These are phyloP conservation scores for Callyntrura guangdongensis DNA, from an alignment of 2,888 invertebrate genomes.

Conservation along the genomic window DNA sequence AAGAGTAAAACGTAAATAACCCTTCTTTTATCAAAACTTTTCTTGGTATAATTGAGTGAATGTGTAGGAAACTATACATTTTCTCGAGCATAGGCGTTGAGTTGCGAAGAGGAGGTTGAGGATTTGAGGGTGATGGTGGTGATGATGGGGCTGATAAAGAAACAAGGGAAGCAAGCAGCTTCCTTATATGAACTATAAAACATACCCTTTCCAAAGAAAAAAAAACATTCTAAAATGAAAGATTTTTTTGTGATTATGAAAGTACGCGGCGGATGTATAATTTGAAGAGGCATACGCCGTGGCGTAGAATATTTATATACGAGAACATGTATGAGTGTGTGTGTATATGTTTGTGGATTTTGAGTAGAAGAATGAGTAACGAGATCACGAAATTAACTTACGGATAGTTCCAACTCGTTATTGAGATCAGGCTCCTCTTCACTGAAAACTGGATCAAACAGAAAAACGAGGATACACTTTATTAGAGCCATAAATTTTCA, in stretches of 20 bases:
- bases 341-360: conserved; percentile 36
- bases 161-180: no score
- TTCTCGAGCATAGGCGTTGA: not conserved
- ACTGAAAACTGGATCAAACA: conserved; percentile 90
- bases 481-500: conserved; percentile 84
- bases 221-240: conserved; percentile 40
- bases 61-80: conserved; percentile 7
- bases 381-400: conserved; percentile 86
- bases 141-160: not conserved
- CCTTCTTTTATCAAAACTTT: conserved; percentile 35
- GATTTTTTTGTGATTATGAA: conserved; percentile 59
- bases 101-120: not conserved
- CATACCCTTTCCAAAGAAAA: not conserved
- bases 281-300: not conserved
- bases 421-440: conserved; percentile 95
- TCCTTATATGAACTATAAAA: not conserved
- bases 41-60: not conserved
- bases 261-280: not conserved
- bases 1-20: conserved; percentile 18
- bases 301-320: not conserved
- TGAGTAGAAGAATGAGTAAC: conserved; percentile 68
- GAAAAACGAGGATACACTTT: conserved; percentile 81
- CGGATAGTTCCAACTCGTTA: conserved; percentile 95
- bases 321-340: conserved; percentile 19
- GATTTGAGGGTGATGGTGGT: not conserved